Base-by-base conservation (phyloP, 2,888 invertebrate genomes). In the Gymnosoma rotundatum region DNA sequence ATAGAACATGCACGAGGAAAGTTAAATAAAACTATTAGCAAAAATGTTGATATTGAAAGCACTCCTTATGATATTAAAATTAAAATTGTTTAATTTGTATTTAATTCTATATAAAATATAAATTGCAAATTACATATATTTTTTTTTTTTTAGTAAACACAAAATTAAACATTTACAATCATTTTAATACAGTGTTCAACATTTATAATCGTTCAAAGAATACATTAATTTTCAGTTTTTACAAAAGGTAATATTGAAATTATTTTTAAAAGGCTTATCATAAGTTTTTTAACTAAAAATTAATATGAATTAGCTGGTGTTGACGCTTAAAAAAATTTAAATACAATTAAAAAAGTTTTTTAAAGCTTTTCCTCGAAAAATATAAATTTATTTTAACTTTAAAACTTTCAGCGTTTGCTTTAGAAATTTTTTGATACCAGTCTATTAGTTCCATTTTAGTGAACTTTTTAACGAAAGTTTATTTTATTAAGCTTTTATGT, bases 11-110 rank as follows among this genome's bases (percentile, higher is more conserved):
- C 91, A 89, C 89, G 90, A 88, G 89, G 89, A 89, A 89, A 89
- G 88, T 88, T 89, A 87, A 88, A 89, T 88, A 88, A 86, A 85
- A 88, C 89, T 85, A 88, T 88, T 88, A 88, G 87, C 87, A 88
- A 88, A 87, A 89, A 89, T 87, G 90, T 90, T 87, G 89, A 91
- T 87, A 90, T 89, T 87, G 90, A 91, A 87, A 90, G 88, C 87
- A 89, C 91, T 88, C 90, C 91, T 85, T 91, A 92, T 88, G 92
- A 92, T 87, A 91, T 92, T 87, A 92, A 92, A 91, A 92, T 92
- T 84, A 92, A 92, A 90, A 92, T 92, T 86, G 91, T 92, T 83
- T 92, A 91, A 75, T 81, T 61, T 56, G 64, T 79, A 60, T 79
- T 25, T 45, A 50, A 66, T 9, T 18, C 38, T 21, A 58, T 16